phyloP scores from a whole-genome alignment of 2,797 vertebrate species.

The Avahi laniger region DNA sequence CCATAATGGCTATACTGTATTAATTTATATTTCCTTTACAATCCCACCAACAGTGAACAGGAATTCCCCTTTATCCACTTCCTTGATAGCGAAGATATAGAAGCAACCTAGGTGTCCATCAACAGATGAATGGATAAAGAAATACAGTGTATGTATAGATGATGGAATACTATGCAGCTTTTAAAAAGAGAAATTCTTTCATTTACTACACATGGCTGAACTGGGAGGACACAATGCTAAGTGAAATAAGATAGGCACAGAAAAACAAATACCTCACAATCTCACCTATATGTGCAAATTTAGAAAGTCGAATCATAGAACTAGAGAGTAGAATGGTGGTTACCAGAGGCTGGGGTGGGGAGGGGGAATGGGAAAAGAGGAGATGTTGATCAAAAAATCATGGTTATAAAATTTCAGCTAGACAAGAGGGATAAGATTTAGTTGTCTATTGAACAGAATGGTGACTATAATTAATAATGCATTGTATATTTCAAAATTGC shows the following conservation, averaged over 20 bases:
- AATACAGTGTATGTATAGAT: background rate
- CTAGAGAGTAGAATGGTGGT: background rate
- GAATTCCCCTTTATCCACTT: background rate
- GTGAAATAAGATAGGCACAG: background rate
- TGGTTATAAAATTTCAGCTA: background rate
- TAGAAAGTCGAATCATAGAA: background rate
- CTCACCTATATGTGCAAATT: background rate
- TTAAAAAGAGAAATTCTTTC: background rate
- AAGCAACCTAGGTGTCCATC: background rate
- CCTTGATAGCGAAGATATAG: background rate
- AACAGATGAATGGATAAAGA: background rate
- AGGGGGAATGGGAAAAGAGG: accelerated
- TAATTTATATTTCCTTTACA: background rate
- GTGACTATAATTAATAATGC: background rate
- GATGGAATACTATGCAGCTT: background rate
- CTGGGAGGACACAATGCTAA: background rate
- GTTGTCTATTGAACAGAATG: background rate
- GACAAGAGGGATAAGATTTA: background rate
- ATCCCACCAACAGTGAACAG: background rate
- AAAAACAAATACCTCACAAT: background rate
- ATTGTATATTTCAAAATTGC: background rate
- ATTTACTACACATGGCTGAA: background rate
- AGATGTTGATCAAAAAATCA: background rate
- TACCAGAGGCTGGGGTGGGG: background rate
- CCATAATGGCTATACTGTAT: background rate